Conservation (phyloP, 2,888 invertebrate genomes). For the Orthosia incerta region DNA sequence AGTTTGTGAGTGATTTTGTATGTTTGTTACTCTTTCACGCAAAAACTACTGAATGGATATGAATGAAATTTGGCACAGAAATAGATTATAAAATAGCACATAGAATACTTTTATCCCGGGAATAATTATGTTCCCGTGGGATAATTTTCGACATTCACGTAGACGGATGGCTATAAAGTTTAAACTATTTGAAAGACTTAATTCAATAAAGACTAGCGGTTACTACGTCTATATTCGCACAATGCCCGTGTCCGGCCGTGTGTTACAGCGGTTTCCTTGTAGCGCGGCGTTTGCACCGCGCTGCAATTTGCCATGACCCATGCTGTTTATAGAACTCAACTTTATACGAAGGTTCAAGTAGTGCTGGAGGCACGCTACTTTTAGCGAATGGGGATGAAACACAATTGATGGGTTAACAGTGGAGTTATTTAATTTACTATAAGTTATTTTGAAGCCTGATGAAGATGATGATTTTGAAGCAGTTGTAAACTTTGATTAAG, state of each 20-base stretch:
- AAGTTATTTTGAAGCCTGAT: neutral
- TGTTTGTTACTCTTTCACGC: too few species aligned
- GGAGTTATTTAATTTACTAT: neutral
- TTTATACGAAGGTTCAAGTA: neutral
- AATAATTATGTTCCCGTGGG: too few species aligned
- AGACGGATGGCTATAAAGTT: neutral
- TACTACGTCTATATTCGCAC: conserved; percentile 19
- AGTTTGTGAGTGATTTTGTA: too few species aligned
- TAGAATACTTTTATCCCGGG: too few species aligned
- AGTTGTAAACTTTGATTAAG: neutral
- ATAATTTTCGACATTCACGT: too few species aligned
- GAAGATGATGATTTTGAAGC: too few species aligned
- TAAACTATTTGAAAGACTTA: neutral
- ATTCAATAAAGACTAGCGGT: neutral
- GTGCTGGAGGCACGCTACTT: neutral
- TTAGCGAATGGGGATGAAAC: conserved; percentile 4
- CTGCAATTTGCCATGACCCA: conserved; percentile 17
- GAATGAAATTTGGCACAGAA: too few species aligned
- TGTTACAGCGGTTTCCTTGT: conserved; percentile 43
- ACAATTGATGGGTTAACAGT: conserved; percentile 2
- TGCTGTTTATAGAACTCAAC: neutral
- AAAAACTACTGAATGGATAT: too few species aligned
- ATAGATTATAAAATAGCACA: too few species aligned
- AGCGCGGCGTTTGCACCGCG: conserved; percentile 18
- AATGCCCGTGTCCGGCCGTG: conserved; percentile 13